Evolutionary conservation across 2,797 vertebrate genomes (phyloP).

Genomic region (Pteronotus mesoamericanus): DNA sequence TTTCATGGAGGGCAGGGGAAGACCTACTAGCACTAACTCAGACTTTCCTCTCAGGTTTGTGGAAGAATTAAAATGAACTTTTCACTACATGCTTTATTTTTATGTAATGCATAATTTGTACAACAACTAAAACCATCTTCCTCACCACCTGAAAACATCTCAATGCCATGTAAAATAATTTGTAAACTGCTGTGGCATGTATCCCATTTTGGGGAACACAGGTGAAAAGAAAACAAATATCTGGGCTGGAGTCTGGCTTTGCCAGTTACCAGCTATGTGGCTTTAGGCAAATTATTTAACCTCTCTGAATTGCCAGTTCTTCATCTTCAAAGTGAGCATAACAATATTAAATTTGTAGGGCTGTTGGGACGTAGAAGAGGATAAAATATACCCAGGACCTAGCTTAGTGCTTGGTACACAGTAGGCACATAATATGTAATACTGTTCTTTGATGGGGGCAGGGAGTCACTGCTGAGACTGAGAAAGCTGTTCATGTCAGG

Average conservation of each 20-base stretch:
- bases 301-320: neutral
- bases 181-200: neutral
- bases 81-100: neutral
- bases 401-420: neutral
- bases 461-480: neutral
- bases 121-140: neutral
- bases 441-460: neutral
- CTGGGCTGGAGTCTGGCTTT: neutral
- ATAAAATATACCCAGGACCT: neutral
- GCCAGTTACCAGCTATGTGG: neutral
- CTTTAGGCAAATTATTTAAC: neutral
- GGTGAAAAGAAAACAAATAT: neutral
- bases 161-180: neutral
- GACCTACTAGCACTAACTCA: neutral
- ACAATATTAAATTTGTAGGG: neutral
- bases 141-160: neutral
- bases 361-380: neutral
- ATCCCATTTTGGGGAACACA: neutral
- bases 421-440: neutral
- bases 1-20: neutral
- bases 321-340: neutral
- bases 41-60: neutral
- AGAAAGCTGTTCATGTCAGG: neutral
- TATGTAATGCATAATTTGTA: neutral
- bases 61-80: neutral